Percentiles rank a stretch among this genome's conserved stretches.
Evolutionary conservation across 2,888 invertebrate species (phyloP).

Genomic region (Ptilodon capucinus): DNA sequence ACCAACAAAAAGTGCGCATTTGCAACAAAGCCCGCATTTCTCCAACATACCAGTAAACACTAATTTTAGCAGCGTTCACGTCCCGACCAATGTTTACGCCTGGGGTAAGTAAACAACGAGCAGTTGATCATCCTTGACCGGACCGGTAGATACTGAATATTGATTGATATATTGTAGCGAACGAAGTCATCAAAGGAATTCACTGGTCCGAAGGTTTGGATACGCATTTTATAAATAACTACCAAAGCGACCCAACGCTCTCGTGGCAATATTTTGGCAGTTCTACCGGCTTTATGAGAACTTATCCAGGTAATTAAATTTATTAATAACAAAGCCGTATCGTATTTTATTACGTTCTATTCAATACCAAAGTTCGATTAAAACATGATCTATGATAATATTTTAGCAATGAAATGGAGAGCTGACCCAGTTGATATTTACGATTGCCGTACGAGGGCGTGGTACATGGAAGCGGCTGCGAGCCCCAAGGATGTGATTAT

Average conservation of each 20-base stretch:
- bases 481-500: slow-evolving; percentile 97
- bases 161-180: slow-evolving; percentile 77
- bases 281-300: slow-evolving; percentile 97
- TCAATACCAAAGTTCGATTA: not conserved
- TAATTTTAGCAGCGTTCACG: slow-evolving; percentile 94
- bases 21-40: slow-evolving; percentile 88
- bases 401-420: slow-evolving; percentile 88
- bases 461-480: slow-evolving; percentile 99
- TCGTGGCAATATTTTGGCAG: slow-evolving; percentile 99
- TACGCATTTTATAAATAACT: slow-evolving; percentile 93
- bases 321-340: no score
- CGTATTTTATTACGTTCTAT: not conserved
- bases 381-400: not conserved
- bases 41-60: slow-evolving; percentile 89
- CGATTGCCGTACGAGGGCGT: slow-evolving; percentile 96
- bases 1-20: slow-evolving; percentile 84
- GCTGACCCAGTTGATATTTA: slow-evolving; percentile 94
- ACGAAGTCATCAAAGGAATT: slow-evolving; percentile 94
- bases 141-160: slow-evolving; percentile 7
- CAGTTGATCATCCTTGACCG: slow-evolving; percentile 12
- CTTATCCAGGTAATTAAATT: slow-evolving; percentile 93
- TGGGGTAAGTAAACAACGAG: slow-evolving; percentile 82
- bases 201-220: slow-evolving; percentile 98
- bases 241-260: slow-evolving; percentile 91
- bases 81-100: slow-evolving; percentile 97